Percentiles rank a stretch among this genome's conserved stretches.
phyloP scores from a whole-genome alignment of 2,113 vertebrate species.

The Solea solea region DNA sequence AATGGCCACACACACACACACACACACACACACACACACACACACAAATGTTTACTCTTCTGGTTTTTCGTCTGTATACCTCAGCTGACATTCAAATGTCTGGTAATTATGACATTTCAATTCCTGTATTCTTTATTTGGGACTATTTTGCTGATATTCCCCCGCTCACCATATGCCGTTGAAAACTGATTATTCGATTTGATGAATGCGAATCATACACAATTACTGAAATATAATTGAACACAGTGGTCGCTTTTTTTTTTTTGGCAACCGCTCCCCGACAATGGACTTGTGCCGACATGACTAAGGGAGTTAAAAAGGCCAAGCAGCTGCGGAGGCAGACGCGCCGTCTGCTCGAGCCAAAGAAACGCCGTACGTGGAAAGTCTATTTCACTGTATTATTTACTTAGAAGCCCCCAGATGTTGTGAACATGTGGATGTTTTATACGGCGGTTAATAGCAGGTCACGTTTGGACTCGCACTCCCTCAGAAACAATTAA shows the following conservation, averaged over 20 bases:
- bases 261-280: slow-evolving; percentile 61
- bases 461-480: slow-evolving; percentile 64
- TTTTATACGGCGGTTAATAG: slow-evolving; percentile 78
- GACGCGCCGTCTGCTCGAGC: slow-evolving; percentile 56
- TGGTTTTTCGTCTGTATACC: slow-evolving; percentile 46
- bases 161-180: slow-evolving; percentile 74
- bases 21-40: not conserved
- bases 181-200: slow-evolving; percentile 75
- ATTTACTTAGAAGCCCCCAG: slow-evolving; percentile 74
- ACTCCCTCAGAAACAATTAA: slow-evolving; percentile 79
- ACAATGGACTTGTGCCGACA: slow-evolving; percentile 72
- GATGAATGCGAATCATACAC: slow-evolving; percentile 73
- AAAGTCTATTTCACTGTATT: slow-evolving; percentile 69
- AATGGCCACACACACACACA: slow-evolving; percentile 14
- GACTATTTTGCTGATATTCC: slow-evolving; percentile 45
- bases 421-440: slow-evolving; percentile 75
- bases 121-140: slow-evolving; percentile 60
- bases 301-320: slow-evolving; percentile 62
- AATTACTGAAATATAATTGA: slow-evolving; percentile 76
- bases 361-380: slow-evolving; percentile 44
- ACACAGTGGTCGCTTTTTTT: slow-evolving; percentile 75
- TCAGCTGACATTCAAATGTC: slow-evolving; percentile 69
- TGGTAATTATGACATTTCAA: slow-evolving; percentile 68
- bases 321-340: slow-evolving; percentile 75
- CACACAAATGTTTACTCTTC: slow-evolving; percentile 40